phyloP scores from a whole-genome alignment of 2,113 vertebrate species.

The Burhinus oedicnemus region DNA sequence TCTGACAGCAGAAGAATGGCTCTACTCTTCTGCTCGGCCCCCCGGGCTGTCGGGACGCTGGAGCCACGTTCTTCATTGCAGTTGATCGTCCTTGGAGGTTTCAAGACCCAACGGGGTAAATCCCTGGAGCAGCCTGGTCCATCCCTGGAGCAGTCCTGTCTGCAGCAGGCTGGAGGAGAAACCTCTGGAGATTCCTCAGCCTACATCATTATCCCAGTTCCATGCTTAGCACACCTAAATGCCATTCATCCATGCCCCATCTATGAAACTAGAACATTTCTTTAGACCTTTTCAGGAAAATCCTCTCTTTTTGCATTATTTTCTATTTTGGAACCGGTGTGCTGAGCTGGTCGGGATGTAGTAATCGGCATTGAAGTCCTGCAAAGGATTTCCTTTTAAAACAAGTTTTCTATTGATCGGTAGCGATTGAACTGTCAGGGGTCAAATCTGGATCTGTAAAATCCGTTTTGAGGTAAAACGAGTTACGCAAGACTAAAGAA shows the following conservation, averaged over 20 bases:
- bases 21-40: neutral
- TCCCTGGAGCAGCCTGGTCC: neutral
- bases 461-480: neutral
- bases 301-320: neutral
- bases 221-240: too few species aligned
- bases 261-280: neutral
- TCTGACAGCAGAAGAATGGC: neutral
- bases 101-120: neutral
- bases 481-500: neutral
- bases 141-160: neutral
- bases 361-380: neutral
- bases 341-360: neutral
- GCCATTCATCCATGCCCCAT: neutral
- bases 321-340: neutral
- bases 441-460: neutral
- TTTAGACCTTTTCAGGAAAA: neutral
- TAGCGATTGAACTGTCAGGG: neutral
- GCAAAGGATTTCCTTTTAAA: neutral
- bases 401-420: neutral
- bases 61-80: neutral
- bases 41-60: rapidly evolving
- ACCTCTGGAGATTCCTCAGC: neutral
- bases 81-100: neutral
- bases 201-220: neutral
- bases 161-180: neutral